These are phyloP conservation scores for Cinclus cinclus DNA, from an alignment of 2,113 vertebrate genomes.

Conservation along the genomic window DNA sequence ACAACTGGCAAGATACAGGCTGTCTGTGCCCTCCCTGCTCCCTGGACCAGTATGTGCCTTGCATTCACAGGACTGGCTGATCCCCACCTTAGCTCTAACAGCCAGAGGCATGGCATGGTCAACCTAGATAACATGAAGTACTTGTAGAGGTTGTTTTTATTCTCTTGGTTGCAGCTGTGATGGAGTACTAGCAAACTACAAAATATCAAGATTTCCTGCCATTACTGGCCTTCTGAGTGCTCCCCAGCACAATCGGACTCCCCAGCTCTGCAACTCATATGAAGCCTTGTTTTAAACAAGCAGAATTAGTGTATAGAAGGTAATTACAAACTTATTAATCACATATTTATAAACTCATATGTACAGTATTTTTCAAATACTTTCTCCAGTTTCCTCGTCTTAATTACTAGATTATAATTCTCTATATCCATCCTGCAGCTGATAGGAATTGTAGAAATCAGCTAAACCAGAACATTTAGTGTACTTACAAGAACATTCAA, in stretches of 20 bases:
- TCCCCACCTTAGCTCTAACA: not conserved
- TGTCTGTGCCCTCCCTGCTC: not conserved
- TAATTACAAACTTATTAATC: not conserved
- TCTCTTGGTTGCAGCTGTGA: not conserved
- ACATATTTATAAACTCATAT: not conserved
- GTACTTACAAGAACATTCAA: not conserved
- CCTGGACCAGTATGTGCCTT: fast-evolving
- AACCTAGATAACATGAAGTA: not conserved
- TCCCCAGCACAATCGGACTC: not conserved
- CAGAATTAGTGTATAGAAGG: not conserved
- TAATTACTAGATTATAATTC: not conserved
- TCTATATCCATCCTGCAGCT: not conserved
- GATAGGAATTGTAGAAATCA: not conserved
- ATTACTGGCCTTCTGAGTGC: not conserved
- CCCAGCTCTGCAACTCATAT: not conserved
- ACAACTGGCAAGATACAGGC: not conserved
- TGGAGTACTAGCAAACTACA: not conserved
- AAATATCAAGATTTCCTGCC: not conserved
- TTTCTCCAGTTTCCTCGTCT: not conserved
- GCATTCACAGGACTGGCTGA: not conserved
- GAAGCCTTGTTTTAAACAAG: not conserved
- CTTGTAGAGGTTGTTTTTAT: not conserved
- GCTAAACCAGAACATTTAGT: not conserved
- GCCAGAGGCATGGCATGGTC: not conserved
- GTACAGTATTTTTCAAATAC: not conserved